These are phyloP conservation scores for Teleiodes luculella DNA, from an alignment of 2,888 invertebrate genomes.

Conservation along the genomic window DNA sequence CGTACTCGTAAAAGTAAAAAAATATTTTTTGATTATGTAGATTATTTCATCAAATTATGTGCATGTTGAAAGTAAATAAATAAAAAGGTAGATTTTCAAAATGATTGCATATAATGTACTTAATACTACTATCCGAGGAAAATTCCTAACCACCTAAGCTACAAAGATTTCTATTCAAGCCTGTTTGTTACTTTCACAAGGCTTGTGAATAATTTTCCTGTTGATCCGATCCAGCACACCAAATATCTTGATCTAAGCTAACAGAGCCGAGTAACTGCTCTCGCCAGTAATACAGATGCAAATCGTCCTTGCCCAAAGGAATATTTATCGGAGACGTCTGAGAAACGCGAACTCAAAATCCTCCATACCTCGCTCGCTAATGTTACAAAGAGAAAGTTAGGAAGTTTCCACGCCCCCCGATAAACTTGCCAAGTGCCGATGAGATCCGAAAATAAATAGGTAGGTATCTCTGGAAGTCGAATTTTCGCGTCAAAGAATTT, in stretches of 20 bases:
- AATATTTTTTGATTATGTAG: too few relatives aligned
- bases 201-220: background rate
- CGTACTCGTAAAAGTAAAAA: too few relatives aligned
- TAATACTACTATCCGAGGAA: too few relatives aligned
- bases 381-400: constrained; percentile 6
- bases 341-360: constrained; percentile 7
- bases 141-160: background rate
- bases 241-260: constrained; percentile 10
- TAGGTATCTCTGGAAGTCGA: background rate
- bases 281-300: constrained; percentile 47
- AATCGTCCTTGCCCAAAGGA: constrained; percentile 43
- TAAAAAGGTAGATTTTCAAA: too few relatives aligned
- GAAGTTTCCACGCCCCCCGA: background rate
- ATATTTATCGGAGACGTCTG: constrained; percentile 34
- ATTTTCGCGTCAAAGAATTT: background rate
- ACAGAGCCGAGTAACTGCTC: constrained; percentile 32
- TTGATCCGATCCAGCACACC: background rate
- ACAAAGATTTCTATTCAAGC: background rate
- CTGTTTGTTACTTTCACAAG: background rate
- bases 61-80: too few relatives aligned
- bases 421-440: constrained; percentile 4
- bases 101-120: too few relatives aligned
- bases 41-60: too few relatives aligned
- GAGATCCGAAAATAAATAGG: constrained; percentile 1
- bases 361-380: constrained; percentile 9